Base-by-base conservation (phyloP, 2,797 vertebrate genomes). In the Siniperca scherzeri region DNA sequence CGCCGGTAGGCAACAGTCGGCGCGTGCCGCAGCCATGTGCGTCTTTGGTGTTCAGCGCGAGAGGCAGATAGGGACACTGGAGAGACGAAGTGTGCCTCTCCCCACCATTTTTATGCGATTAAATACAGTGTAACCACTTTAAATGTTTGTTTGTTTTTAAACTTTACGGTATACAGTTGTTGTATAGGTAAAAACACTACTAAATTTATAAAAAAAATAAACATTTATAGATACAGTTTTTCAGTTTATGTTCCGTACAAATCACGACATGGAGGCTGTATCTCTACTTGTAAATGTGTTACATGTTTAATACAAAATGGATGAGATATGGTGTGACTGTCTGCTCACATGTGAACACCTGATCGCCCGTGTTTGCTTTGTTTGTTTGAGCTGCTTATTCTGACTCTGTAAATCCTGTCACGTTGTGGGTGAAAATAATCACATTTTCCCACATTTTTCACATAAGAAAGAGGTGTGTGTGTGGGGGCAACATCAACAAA, bases 21-120 rank as follows among this genome's bases (percentile, higher is more conserved):
- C 95, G 92, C 96, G 96, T 96, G 96, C 92, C 65, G 62, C 40
- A 38, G 86, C 94, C 96, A 96, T 93, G 96, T 96, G 96, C 94
- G 82, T 67, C 40, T 36, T 4, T 1, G 70, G 78, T 44, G 79
- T 65, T 19, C 40, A 61, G 74, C 72, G 80, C 65, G 85, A 79
- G 88, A 59, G 77, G 55, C 74, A 61, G 66, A 56, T 0, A 3
- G 80, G 77, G 78, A 83, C 85, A 75, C 10, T 12, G 12, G 6
- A 16, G 25, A 48, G 50, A 9, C 42, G 12, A 65, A 2, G 27
- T 5, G 33, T 6, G 16, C 6, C 1, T 12, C 4, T 52, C 19
- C 19, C 1, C 17, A 1, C 8, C 1, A 1, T 2, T 38, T 81
- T 25, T 13, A 67, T 4, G 7, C 14, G 19, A 57, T 80, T 30